phyloP scores from a whole-genome alignment of 2,113 vertebrate genomes.

The Larimichthys polyactis region DNA sequence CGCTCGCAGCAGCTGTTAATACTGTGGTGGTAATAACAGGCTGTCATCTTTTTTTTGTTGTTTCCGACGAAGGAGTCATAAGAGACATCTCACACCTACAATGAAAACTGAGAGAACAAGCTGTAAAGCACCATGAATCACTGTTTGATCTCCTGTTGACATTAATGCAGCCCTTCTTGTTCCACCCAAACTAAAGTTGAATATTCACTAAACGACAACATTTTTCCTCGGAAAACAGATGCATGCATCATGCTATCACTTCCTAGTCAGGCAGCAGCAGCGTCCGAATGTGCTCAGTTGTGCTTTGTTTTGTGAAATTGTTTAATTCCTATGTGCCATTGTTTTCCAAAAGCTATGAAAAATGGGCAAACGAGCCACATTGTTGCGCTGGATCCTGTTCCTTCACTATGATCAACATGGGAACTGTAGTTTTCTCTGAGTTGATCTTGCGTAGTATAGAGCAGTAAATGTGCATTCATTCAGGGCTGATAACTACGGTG shows the following conservation, averaged over 20 bases:
- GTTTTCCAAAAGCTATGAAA: neutral
- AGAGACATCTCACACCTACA: constrained; percentile 29
- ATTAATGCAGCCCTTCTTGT: neutral
- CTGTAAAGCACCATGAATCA: neutral
- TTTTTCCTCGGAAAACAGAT: neutral
- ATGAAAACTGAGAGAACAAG: constrained; percentile 11
- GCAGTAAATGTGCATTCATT: neutral
- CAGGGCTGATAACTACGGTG: neutral
- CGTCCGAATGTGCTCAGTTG: neutral
- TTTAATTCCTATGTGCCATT: neutral
- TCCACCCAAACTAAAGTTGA: neutral
- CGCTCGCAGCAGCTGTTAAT: constrained; percentile 47
- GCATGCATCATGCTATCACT: no score
- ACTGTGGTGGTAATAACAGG: constrained; percentile 48
- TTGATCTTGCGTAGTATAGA: neutral
- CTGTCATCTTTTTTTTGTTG: constrained; percentile 44
- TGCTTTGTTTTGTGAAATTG: neutral
- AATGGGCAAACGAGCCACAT: neutral
- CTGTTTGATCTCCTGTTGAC: constrained; percentile 10
- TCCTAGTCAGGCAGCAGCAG: neutral
- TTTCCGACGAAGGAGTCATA: neutral
- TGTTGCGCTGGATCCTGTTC: no score
- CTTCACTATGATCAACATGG: neutral
- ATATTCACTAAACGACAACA: neutral
- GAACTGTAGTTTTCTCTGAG: neutral